Evolutionary conservation across 2,113 vertebrate species (phyloP).

Genomic region (Lichenostomus cassidix): DNA sequence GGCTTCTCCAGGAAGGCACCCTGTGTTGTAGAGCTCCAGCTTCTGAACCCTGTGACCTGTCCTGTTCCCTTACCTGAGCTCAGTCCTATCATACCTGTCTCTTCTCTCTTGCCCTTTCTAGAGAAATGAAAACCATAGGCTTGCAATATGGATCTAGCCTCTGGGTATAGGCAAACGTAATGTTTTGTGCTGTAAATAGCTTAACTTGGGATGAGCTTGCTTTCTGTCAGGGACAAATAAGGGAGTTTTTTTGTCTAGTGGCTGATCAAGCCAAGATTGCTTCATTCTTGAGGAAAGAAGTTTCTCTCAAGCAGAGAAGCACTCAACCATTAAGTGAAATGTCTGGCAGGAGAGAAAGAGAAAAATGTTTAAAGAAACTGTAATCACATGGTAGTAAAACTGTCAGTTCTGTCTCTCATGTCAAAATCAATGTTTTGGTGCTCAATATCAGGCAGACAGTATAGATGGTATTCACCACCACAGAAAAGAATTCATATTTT

Average conservation of each 20-base stretch:
- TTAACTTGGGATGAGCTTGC: neutral
- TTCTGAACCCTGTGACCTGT: neutral
- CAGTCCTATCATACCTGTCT: neutral
- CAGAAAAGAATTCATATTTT: neutral
- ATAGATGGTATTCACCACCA: neutral
- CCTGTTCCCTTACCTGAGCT: neutral
- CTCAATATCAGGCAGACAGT: accelerated
- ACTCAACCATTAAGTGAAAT: neutral
- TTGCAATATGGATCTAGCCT: neutral
- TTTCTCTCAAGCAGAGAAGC: neutral
- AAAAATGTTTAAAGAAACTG: neutral
- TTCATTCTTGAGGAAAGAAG: neutral
- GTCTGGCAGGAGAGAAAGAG: neutral
- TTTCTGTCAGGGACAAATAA: neutral
- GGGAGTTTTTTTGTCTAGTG: neutral
- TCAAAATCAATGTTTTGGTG: neutral
- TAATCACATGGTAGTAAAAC: neutral
- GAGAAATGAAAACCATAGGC: neutral
- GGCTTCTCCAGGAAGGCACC: neutral
- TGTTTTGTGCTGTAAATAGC: neutral
- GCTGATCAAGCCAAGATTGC: neutral
- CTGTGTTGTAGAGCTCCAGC: too few species aligned
- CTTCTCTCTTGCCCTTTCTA: neutral
- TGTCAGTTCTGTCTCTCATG: neutral
- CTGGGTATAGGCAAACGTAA: neutral